Evolutionary conservation across 37 sponge, comb jelly and placozoan genomes (phyloP).

Genomic region (Lycopodina hypogea): DNA sequence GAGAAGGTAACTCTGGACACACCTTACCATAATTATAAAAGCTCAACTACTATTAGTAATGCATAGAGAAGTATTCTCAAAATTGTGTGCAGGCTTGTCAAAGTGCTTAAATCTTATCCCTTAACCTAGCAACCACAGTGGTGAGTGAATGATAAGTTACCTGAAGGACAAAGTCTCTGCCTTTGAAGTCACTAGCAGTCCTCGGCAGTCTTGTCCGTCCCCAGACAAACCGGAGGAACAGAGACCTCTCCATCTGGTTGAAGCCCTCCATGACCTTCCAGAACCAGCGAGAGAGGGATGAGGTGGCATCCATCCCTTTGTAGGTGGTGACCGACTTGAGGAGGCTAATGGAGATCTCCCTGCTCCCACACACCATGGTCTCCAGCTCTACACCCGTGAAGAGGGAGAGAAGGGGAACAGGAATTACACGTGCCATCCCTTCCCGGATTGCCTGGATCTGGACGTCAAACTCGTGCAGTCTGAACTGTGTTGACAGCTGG

Average conservation of each 20-base stretch:
- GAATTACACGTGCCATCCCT: conserved; percentile 82
- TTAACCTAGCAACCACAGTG: no score
- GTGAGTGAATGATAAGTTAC: conserved; percentile 43
- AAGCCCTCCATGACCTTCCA: conserved; percentile 91
- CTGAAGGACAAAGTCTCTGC: conserved; percentile 95
- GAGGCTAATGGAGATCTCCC: conserved; percentile 77
- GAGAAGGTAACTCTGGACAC: no score
- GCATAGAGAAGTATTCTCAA: no score
- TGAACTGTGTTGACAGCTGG: conserved; percentile 68
- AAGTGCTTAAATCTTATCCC: no score
- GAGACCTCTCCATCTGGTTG: conserved; percentile 76
- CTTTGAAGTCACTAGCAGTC: conserved; percentile 88
- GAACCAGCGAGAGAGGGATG: conserved; percentile 77
- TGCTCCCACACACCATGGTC: conserved; percentile 89
- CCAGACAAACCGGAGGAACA: conserved; percentile 97
- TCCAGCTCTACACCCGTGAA: conserved; percentile 91
- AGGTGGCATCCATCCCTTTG: conserved; percentile 70
- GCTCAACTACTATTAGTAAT: no score
- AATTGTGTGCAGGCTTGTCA: no score
- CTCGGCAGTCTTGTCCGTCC: conserved; percentile 90
- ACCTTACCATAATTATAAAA: no score
- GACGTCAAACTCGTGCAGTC: conserved; percentile 92
- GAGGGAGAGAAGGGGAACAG: conserved; percentile 87
- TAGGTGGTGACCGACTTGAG: conserved; percentile 91
- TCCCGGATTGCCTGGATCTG: conserved; percentile 76